These are phyloP conservation scores for Amblyteles armatorius DNA, from an alignment of 2,888 invertebrate species.

Conservation along the genomic window DNA sequence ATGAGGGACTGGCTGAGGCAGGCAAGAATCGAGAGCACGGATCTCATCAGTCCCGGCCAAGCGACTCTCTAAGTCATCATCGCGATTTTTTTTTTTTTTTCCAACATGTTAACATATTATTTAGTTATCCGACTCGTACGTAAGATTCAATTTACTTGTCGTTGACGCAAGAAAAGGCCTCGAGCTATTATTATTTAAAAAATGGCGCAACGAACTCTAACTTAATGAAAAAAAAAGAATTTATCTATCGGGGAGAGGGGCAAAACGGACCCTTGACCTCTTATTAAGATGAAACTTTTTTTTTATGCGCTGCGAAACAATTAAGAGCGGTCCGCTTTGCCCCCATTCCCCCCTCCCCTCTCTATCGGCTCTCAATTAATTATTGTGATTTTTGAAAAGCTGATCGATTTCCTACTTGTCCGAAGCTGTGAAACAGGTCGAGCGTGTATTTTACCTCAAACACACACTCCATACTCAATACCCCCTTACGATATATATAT, in stretches of 20 bases:
- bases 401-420: conserved; percentile 26
- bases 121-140: not conserved
- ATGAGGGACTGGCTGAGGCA: conserved; percentile 89
- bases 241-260: not conserved
- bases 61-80: conserved; percentile 79
- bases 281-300: too few relatives aligned
- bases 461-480: conserved; percentile 40
- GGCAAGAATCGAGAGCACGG: conserved; percentile 82
- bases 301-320: too few relatives aligned
- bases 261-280: too few relatives aligned
- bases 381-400: not conserved
- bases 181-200: conserved; percentile 6
- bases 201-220: not conserved
- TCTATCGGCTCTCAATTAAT: not conserved
- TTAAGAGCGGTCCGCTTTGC: too few relatives aligned
- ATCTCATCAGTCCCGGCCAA: conserved; percentile 81
- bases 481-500: conserved; percentile 59
- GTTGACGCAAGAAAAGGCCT: conserved; percentile 24
- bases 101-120: not conserved
- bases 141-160: conserved; percentile 17
- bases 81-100: conserved; percentile 5
- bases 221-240: not conserved
- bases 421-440: conserved; percentile 53
- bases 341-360: too few relatives aligned
- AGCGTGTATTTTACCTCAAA: conserved; percentile 60